Percentiles rank a stretch among this genome's conserved stretches.
These are phyloP conservation scores for Neomicropteryx cornuta DNA, from an alignment of 1,140 invertebrate species.

Conservation along the genomic window DNA sequence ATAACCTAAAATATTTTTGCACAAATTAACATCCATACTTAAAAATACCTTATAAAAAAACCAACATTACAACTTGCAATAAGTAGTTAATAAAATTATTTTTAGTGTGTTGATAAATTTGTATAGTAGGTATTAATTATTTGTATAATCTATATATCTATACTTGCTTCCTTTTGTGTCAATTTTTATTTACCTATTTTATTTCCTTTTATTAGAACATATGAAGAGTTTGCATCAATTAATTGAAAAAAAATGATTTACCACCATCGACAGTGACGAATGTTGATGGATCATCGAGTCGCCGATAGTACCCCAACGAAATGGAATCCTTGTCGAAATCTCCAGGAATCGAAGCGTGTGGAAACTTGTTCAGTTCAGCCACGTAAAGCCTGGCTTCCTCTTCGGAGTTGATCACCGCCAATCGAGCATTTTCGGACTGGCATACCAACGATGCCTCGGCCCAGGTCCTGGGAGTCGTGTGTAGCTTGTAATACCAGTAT, in stretches of 20 bases:
- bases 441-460: conserved; percentile 10
- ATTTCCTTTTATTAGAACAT: too few relatives aligned
- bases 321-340: conserved; percentile 6
- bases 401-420: conserved; percentile 13
- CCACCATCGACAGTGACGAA: conserved; percentile 8
- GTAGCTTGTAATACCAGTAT: conserved; percentile 13
- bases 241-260: conserved; percentile 2
- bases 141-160: too few relatives aligned
- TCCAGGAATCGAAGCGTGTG: conserved; percentile 2
- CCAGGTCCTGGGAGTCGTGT: conserved; percentile 8
- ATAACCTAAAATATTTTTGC: too few relatives aligned
- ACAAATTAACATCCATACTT: too few relatives aligned
- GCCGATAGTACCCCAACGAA: conserved; percentile 7
- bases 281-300: conserved; percentile 4
- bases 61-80: too few relatives aligned
- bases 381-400: conserved; percentile 8
- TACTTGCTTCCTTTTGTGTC: too few relatives aligned
- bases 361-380: conserved; percentile 4
- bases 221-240: too few relatives aligned
- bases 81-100: too few relatives aligned
- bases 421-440: conserved; percentile 8
- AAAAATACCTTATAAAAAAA: too few relatives aligned
- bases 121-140: too few relatives aligned
- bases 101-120: too few relatives aligned
- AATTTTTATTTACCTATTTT: too few relatives aligned